phyloP scores from a whole-genome alignment of 2,797 vertebrate genomes.

The Anas bernieri region DNA sequence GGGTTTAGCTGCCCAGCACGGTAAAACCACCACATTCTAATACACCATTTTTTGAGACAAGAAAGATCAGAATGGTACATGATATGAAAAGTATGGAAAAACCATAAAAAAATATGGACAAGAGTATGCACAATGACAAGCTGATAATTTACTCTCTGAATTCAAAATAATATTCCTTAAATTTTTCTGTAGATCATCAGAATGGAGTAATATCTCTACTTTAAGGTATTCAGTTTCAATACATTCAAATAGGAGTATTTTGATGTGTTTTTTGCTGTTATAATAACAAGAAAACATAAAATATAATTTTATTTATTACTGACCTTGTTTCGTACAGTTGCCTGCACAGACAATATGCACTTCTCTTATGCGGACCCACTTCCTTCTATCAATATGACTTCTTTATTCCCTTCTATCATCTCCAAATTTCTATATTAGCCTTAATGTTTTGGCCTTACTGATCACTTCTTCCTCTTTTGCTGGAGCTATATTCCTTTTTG shows the following conservation, averaged over 20 bases:
- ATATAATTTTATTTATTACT: not conserved
- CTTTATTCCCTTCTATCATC: not conserved
- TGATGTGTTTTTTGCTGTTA: not conserved
- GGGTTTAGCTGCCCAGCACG: too few relatives aligned
- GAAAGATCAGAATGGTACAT: not conserved
- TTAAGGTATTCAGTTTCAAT: not conserved
- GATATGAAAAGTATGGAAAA: not conserved
- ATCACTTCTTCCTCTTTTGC: not conserved
- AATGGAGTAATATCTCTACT: not conserved
- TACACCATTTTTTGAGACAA: not conserved
- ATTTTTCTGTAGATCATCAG: not conserved
- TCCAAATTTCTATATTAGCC: not conserved
- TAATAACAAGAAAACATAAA: not conserved
- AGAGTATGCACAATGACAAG: not conserved
- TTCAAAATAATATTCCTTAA: not conserved
- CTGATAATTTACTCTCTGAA: not conserved
- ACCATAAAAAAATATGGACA: not conserved
- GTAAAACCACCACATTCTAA: not conserved
- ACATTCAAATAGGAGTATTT: not conserved
- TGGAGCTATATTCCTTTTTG: not conserved
- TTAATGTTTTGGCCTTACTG: not conserved
- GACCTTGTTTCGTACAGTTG: not conserved
- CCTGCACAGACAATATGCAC: fast-evolving
- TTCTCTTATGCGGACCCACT: not conserved
- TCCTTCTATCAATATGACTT: not conserved